Evolutionary conservation across 2,797 vertebrate genomes (phyloP).

Genomic region (Paratrypauchen microcephalus): DNA sequence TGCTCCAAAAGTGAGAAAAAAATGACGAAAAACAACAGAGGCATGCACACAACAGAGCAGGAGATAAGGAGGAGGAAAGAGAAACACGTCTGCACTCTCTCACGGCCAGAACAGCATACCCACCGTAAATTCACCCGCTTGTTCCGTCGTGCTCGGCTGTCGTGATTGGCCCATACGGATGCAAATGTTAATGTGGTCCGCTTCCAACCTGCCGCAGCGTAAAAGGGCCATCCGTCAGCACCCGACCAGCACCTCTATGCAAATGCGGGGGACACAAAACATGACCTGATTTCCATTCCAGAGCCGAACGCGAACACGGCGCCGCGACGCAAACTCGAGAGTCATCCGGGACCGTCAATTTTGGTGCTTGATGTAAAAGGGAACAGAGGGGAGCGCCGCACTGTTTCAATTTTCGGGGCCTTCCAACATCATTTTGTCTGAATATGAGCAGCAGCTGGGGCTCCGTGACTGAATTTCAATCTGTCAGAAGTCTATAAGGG

Average conservation of each 20-base stretch:
- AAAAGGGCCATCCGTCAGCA: background rate
- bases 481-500: too few relatives aligned
- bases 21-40: too few relatives aligned
- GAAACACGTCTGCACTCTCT: too few relatives aligned
- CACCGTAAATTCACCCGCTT: constrained; percentile 52
- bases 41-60: too few relatives aligned
- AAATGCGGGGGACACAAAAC: constrained; percentile 1
- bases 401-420: background rate
- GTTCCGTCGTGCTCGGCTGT: constrained; percentile 44
- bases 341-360: background rate
- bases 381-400: background rate
- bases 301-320: too few relatives aligned
- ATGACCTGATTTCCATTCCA: background rate
- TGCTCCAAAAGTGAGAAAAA: too few relatives aligned
- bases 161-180: constrained; percentile 27
- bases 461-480: constrained; percentile 58
- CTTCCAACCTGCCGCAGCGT: constrained; percentile 11
- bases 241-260: background rate
- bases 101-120: too few relatives aligned
- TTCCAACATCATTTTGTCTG: background rate
- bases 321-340: background rate
- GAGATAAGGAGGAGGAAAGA: too few relatives aligned
- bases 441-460: background rate
- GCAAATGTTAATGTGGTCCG: constrained; percentile 23
- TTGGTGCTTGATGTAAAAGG: background rate